Evolutionary conservation across 1,140 invertebrate species (phyloP).

Genomic region (Akabosia matsudoensis): DNA sequence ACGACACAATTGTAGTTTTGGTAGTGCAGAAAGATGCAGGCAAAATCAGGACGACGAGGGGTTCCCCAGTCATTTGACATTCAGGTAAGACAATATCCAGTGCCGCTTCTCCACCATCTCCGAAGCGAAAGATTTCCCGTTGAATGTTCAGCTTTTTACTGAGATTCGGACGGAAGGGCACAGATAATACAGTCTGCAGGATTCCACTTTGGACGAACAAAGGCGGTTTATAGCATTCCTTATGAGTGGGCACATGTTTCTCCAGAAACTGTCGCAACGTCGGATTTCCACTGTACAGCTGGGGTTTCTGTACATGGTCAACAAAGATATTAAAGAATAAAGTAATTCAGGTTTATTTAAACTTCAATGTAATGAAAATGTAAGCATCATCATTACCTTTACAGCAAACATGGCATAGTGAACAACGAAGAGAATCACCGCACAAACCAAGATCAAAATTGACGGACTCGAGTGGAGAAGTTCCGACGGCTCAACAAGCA

Average conservation of each 20-base stretch:
- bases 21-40: slow-evolving; percentile 7
- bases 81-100: slow-evolving; percentile 15
- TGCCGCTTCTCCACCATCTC: neutral
- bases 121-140: neutral
- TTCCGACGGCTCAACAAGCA: neutral
- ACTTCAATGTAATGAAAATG: neutral
- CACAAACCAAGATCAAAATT: neutral
- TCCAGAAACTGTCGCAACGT: neutral
- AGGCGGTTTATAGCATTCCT: slow-evolving; percentile 1
- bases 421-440: neutral
- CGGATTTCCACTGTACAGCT: neutral
- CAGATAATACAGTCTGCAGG: neutral
- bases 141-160: slow-evolving; percentile 12
- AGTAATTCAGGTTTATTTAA: neutral
- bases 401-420: neutral
- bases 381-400: neutral
- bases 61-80: neutral
- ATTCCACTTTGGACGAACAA: slow-evolving; percentile 4
- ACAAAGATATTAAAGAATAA: neutral
- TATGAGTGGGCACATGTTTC: slow-evolving; percentile 9
- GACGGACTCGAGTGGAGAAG: neutral
- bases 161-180: neutral
- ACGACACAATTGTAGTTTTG: slow-evolving; percentile 1
- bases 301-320: neutral
- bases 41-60: neutral